Base-by-base conservation (phyloP, 2,888 invertebrate species). In the Augochlorella aurata region DNA sequence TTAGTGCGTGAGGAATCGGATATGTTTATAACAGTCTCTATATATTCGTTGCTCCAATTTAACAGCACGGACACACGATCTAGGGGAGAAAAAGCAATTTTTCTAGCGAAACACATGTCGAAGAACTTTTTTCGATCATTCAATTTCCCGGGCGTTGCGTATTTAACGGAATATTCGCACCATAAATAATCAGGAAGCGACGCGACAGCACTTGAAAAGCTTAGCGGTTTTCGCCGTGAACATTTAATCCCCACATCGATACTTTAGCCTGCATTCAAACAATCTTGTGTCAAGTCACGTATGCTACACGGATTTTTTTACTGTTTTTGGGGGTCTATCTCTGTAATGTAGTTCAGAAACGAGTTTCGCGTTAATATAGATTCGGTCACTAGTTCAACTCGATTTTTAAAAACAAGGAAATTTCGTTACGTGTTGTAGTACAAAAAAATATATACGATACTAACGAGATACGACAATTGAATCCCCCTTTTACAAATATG, bases 151-250 rank as follows among this genome's bases (percentile, higher is more conserved):
- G 52, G 50, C 66, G 67, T 58, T 72, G 69, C 71, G 77, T 68
- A 79, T 81, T 61, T 77, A 45, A 54, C 73, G 54, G 69, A 75
- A 73, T 73, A 81, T 74, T 68, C 52, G 65, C 24, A 52, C 77
- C 67, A 82, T 86, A 86, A 86, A 86, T 84, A 86, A 86, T 82
- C 82, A 79, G 63, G 74, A 77, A 78, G 79, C 74, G 70, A 50
- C 70, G 38, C 18, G 67, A 29, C 69, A 21, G 24, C 65, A 67
- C 71, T 73, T 74, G 76, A 82, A 86, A 79, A 86, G 79, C 47
- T 14, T 69, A 47, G 38, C 68, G 47, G 72, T 81, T 86, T 75
- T 82, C 69, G 63, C 73, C 74, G 70, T 69, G 74, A 82, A 86
- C 74, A 75, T 86, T 86, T 86, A 86, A 86, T 86, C 79, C 29